Conservation (phyloP, 2,888 invertebrate species). For the Drosophila macrospina region DNA sequence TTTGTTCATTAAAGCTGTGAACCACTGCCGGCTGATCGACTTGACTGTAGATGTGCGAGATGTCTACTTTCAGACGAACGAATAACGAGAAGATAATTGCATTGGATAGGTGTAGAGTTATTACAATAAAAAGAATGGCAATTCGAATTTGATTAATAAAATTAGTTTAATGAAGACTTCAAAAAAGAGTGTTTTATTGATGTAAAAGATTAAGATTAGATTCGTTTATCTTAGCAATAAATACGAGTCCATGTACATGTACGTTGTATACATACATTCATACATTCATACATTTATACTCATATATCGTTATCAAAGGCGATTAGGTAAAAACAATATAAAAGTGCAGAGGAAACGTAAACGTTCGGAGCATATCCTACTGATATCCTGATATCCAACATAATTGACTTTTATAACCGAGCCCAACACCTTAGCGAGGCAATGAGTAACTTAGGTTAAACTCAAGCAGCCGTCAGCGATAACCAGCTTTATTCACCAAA, state of each 20-base stretch:
- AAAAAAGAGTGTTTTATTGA: neutral
- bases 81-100: conserved; percentile 5
- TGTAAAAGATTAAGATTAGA: neutral
- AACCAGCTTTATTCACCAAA: conserved; percentile 71
- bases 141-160: conserved; percentile 3
- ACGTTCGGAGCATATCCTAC: conserved; percentile 38
- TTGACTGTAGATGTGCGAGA: neutral
- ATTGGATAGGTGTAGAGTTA: conserved; percentile 1
- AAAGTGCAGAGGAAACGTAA: conserved; percentile 24
- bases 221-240: conserved; percentile 4
- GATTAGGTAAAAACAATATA: conserved; percentile 26
- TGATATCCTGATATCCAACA: conserved; percentile 50
- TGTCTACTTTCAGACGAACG: neutral
- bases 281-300: neutral
- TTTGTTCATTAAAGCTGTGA: conserved; percentile 6
- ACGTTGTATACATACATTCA: neutral
- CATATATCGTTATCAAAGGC: conserved; percentile 20
- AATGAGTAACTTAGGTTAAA: conserved; percentile 65
- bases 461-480: conserved; percentile 73
- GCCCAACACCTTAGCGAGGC: conserved; percentile 72
- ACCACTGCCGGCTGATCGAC: conserved; percentile 1
- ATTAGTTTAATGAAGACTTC: conserved; percentile 10
- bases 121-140: neutral
- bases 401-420: conserved; percentile 74
- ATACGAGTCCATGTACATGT: neutral